Base-by-base conservation (phyloP, 2,797 vertebrate genomes). In the Spatula versicolor region DNA sequence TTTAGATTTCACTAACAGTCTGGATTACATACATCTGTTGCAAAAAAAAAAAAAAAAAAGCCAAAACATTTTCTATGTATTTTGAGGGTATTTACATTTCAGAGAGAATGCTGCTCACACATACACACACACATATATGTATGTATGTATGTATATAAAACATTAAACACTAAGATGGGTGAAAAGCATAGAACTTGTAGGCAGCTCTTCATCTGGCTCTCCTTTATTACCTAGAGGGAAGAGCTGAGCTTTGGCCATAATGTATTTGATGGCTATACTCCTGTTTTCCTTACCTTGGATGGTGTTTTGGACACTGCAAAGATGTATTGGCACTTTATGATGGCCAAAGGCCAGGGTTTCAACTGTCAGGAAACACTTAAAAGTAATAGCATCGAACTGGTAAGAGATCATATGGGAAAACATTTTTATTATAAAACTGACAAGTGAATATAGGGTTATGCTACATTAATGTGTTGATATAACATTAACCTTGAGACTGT, bases 231-330 rank as follows among this genome's bases (percentile, higher is more conserved):
- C 35, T 37, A 69, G 35, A 69, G 33, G 86, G 69, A 87, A 92
- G 87, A 86, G 41, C 35, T 88, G 86, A 63, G 91, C 48, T 91
- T 91, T 86, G 79, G 92, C 84, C 63, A 69, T 76, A 23, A 94
- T 79, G 18, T 60, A 62, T 77, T 92, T 82, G 94, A 78, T 11
- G 33, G 67, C 88, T 91, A 59, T 7, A 37, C 88, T 88, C 59
- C 74, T 86, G 17, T 85, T 75, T 67, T 71, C 62, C 89, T 91
- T 71, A 41, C 73, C 96, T 91, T 73, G 92, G 86, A 89, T 48
- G 63, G 79, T 84, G 89, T 91, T 97, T 76, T 80, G 46, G 83
- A 93, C 93, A 95, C 76, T 96, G 91, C 72, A 96, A 93, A 95
- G 86, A 93, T 75, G 74, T 72, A 94, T 22, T 94, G 92, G 92